Base-by-base conservation (phyloP, 1,140 invertebrate genomes). In the Pogonognathellus flavescens region DNA sequence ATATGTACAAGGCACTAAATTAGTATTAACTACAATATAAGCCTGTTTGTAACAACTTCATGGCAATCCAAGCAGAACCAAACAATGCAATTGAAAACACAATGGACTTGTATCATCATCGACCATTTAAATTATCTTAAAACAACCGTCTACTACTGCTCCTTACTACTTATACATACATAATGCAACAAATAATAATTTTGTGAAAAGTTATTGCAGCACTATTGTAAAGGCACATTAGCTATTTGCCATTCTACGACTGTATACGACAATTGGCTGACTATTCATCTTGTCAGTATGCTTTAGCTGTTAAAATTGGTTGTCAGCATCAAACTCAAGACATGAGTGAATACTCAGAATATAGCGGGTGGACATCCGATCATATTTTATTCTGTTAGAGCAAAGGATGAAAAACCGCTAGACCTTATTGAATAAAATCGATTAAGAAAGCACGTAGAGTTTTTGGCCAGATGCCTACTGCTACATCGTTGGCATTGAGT, bases 71-170 rank as follows among this genome's bases (percentile, higher is more conserved):
- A 76, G 70, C 70, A 76, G 14, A 66, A 66, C 62, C 25, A 66
- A 31, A 14, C 22, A 66, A 31, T 66, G 22, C 14, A 10, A 66
- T 10, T 5, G 7, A 18, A 31, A 76, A 50, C 49, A 76, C 41
- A 76, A 76, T 76, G 25, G 70, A 10, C 60, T 66, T 11, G 22
- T 25, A 25, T 66, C 22, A 14, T 59, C 14, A 16, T 50, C 14
- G 13, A n/a, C 66, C 25, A 18, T 50, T 72, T 72, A 72, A 72
- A 72, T 72, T 72, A 72, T n/a, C 22, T 70, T 72, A 72, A 72
- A 72, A 49, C 66, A 70, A 25, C 10, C 22, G 22, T 70, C 22
- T 25, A 66, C 9, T 8, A 25, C 18, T 70, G 66, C 31, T 31
- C 31, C 31, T 41, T 41, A 41, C 31, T 41, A 41, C 31, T 41